Evolutionary conservation across 2,888 invertebrate species (phyloP).

Genomic region (Lasioglossum villosulum): DNA sequence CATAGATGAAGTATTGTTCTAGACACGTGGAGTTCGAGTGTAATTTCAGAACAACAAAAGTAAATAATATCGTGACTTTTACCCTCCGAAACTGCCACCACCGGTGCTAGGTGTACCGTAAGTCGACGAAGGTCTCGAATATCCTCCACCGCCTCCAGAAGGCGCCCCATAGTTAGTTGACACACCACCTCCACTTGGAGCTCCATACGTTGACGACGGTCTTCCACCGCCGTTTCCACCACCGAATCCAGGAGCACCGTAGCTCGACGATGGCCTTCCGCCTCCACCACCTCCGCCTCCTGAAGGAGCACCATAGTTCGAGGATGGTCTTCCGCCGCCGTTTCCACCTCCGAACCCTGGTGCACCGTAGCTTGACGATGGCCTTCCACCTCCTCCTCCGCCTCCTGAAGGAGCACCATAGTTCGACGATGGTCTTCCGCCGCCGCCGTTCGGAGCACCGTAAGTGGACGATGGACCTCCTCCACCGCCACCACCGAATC

Average conservation of each 20-base stretch:
- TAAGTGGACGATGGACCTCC: not conserved
- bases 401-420: slow-evolving; percentile 84
- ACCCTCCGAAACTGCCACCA: slow-evolving; percentile 74
- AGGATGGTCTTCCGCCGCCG: slow-evolving; percentile 62
- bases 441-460: not conserved
- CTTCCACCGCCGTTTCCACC: slow-evolving; percentile 73
- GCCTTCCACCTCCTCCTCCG: slow-evolving; percentile 17
- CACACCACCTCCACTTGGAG: slow-evolving; percentile 82
- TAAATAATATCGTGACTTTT: slow-evolving; percentile 43
- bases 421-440: slow-evolving; percentile 80
- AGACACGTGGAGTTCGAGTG: not conserved
- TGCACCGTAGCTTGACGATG: slow-evolving; percentile 26
- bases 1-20: not conserved
- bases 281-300: slow-evolving; percentile 77
- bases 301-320: slow-evolving; percentile 80
- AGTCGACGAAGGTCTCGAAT: slow-evolving; percentile 71
- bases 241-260: slow-evolving; percentile 75
- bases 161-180: slow-evolving; percentile 81
- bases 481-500: slow-evolving; percentile 2
- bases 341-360: slow-evolving; percentile 75
- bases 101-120: slow-evolving; percentile 86
- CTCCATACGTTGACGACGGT: slow-evolving; percentile 81
- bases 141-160: slow-evolving; percentile 55
- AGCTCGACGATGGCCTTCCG: slow-evolving; percentile 78
- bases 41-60: not conserved